Percentiles rank a stretch among this genome's conserved stretches.
phyloP scores from a whole-genome alignment of 2,888 invertebrate genomes.

The Chironomus riparius region DNA sequence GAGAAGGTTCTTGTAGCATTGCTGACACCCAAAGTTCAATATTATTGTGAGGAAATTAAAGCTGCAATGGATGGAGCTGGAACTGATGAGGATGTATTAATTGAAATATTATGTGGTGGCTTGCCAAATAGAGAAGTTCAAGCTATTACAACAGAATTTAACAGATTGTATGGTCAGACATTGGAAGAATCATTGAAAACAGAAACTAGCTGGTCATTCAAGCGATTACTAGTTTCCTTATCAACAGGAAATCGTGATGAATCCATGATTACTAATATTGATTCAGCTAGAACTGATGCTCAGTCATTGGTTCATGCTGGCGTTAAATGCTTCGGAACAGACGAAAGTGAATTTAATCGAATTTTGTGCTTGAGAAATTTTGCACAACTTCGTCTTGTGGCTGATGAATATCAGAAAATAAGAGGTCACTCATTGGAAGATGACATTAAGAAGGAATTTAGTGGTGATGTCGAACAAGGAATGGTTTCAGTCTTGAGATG shows the following conservation, averaged over 20 bases:
- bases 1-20: slow-evolving; percentile 73
- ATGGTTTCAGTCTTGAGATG: slow-evolving; percentile 64
- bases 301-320: slow-evolving; percentile 61
- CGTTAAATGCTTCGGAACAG: slow-evolving; percentile 67
- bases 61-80: slow-evolving; percentile 77
- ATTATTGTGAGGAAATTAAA: slow-evolving; percentile 72
- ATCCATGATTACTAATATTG: slow-evolving; percentile 53
- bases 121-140: slow-evolving; percentile 76
- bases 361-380: slow-evolving; percentile 63
- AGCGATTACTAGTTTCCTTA: slow-evolving; percentile 76
- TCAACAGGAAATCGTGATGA: slow-evolving; percentile 65
- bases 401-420: slow-evolving; percentile 61
- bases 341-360: slow-evolving; percentile 68
- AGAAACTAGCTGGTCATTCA: slow-evolving; percentile 89
- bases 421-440: slow-evolving; percentile 64
- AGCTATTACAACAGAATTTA: slow-evolving; percentile 67
- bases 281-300: slow-evolving; percentile 68
- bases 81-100: slow-evolving; percentile 77
- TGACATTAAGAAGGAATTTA: slow-evolving; percentile 66
- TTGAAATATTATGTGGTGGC: slow-evolving; percentile 76
- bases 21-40: slow-evolving; percentile 76
- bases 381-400: slow-evolving; percentile 50
- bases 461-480: slow-evolving; percentile 63
- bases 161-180: slow-evolving; percentile 61
- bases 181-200: slow-evolving; percentile 74